phyloP scores from a whole-genome alignment of 2,113 vertebrate genomes.

The Corydoras maculifer region DNA sequence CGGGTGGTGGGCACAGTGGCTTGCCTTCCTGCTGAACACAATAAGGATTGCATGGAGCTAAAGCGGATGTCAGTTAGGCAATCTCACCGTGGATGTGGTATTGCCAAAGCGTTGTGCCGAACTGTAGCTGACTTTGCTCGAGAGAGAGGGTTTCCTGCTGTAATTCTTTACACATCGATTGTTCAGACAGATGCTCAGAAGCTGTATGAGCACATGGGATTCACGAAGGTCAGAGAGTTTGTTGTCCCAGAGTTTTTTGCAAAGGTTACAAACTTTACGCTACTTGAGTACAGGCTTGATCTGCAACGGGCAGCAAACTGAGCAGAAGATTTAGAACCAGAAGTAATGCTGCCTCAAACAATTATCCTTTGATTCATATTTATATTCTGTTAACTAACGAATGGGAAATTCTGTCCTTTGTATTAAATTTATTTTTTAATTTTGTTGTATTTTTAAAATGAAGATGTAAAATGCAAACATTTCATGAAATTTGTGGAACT shows the following conservation, averaged over 20 bases:
- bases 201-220: slow-evolving; percentile 66
- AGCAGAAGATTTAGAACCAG: not conserved
- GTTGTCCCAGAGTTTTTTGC: slow-evolving; percentile 29
- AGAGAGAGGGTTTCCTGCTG: slow-evolving; percentile 50
- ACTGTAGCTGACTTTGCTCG: slow-evolving; percentile 57
- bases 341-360: no score
- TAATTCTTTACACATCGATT: slow-evolving; percentile 60
- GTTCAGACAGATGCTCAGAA: slow-evolving; percentile 68
- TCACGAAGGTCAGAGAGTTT: slow-evolving; percentile 50
- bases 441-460: no score
- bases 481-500: no score
- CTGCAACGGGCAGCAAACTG: slow-evolving; percentile 39
- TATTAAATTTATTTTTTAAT: no score
- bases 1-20: slow-evolving; percentile 60
- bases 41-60: slow-evolving; percentile 52
- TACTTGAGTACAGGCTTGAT: slow-evolving; percentile 62
- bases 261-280: slow-evolving; percentile 59
- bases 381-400: no score
- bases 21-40: slow-evolving; percentile 44
- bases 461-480: no score
- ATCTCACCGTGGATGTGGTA: slow-evolving; percentile 59
- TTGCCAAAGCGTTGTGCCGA: slow-evolving; percentile 63
- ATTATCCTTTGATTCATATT: no score
- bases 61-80: slow-evolving; percentile 62
- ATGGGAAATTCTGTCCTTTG: no score